Base-by-base conservation (phyloP, 1,140 invertebrate genomes). In the Oreohelix idahoensis region DNA sequence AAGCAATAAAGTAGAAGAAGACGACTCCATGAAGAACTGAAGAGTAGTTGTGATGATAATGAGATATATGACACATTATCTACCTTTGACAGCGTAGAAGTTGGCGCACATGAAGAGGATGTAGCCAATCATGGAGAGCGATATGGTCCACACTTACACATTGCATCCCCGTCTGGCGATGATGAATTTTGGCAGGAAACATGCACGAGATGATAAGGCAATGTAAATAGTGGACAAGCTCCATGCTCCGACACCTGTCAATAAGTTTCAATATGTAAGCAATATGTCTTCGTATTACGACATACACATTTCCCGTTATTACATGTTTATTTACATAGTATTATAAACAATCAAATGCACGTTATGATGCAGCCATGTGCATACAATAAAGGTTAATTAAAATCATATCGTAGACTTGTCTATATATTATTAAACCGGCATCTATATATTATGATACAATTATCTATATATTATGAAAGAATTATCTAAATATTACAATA, bases 121-220 rank as follows among this genome's bases (percentile, higher is more conserved):
- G 93, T 99, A 99, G 89, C 97, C 97, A 58, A 97, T 90, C 95
- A 98, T 97, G 17, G 96, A 97, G 26, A 96, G 89, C 81, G 97
- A 97, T 26, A 99, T 94, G 0, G 98, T 98, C 96, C 97, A 97
- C 93, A n/a, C n/a, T n/a, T n/a, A n/a, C n/a, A n/a, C n/a, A n/a
- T 99, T 99, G 76, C 97, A 97, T 17, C 97, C 98, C 81, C 99
- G 94, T 89, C 95, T 94, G 89, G 74, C 85, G 49, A 92, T 91
- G 20, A 90, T 76, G 74, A 89, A 86, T 38, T 85, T 81, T 15
- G 97, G 97, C 32, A 98, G 94, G 93, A n/a, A 99, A 98, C 92
- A 98, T 96, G 92, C 96, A 98, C n/a, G 97, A 98, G 0, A 98
- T 93, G 32, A 98, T 96, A 45, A 98, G 94, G 96, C 95, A 17